Base-by-base conservation (phyloP, 2,113 vertebrate species). In the Lathamus discolor region DNA sequence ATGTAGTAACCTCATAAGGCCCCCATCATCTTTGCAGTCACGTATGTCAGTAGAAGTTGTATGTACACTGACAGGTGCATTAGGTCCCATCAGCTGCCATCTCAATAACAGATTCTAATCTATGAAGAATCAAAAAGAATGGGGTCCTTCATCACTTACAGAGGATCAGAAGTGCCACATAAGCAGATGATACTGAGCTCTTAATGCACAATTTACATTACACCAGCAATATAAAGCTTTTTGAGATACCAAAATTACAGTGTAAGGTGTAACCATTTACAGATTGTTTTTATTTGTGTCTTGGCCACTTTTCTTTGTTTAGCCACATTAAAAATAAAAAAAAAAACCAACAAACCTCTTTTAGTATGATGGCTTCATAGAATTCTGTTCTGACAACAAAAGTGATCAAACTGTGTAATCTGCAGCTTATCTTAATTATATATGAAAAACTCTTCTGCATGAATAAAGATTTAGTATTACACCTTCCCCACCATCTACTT, bases 41-140 rank as follows among this genome's bases (percentile, higher is more conserved):
- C 16, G 14, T 88, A 85, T 44, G 48, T 86, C 72, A 92, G 51
- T 70, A 48, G 13, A 95, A 91, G 62, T 70, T 72, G 44, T 59
- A 86, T 57, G 24, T 43, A 80, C 76, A 78, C 16, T 94, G 94
- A 95, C 76, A 93, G 66, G 81, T 85, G 52, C 66, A 96, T 94
- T 95, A 92, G 84, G 89, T 91, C 37, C 70, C 77, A 87, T 87
- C 89, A 97, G 76, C 57, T 93, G 83, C 87, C 57, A 79, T 84
- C 79, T 64, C 62, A 0, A 25, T 55, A 92, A 69, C 62, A 76
- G 52, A 86, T 51, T 79, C 24, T 89, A 73, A 79, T 85, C 85
- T 83, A 37, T 46, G 57, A 94, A 70, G 69, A 94, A 79, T 84
- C 54, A 85, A 63, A 81, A 86, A 70, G 67, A 91, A 91, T 59